Conservation (phyloP, 2,797 vertebrate species). For the Octomys mimax region DNA sequence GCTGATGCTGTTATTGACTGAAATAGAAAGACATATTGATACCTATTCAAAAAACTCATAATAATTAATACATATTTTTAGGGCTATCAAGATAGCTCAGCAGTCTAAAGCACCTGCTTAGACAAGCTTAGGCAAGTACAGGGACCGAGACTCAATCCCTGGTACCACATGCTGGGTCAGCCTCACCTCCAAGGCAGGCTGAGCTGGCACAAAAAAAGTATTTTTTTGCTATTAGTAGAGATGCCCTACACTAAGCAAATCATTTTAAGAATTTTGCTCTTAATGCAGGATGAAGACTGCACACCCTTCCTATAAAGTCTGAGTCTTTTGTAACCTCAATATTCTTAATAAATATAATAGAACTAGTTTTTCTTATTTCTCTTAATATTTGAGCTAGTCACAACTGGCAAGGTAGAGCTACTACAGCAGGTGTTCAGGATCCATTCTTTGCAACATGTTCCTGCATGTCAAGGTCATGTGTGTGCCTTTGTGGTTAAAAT, state of each 20-base stretch:
- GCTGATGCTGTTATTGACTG: background rate
- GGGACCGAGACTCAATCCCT: too few species aligned
- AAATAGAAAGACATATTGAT: background rate
- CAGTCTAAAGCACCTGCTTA: too few species aligned
- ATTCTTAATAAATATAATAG: background rate
- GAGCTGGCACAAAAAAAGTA: too few species aligned
- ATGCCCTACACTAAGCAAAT: background rate
- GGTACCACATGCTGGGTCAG: too few species aligned
- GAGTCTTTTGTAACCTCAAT: background rate
- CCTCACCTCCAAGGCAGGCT: too few species aligned
- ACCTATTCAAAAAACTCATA: slow-evolving; percentile 20
- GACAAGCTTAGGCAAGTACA: too few species aligned
- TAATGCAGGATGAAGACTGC: background rate
- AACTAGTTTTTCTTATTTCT: background rate
- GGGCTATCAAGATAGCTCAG: too few species aligned
- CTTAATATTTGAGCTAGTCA: background rate
- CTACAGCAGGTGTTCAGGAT: background rate
- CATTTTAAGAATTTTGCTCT: background rate
- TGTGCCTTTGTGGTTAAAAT: background rate
- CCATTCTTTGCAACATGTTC: background rate
- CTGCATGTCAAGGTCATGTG: background rate
- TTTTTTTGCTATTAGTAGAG: background rate
- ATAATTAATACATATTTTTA: background rate
- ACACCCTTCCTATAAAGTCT: background rate
- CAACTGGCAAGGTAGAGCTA: background rate